Evolutionary conservation across 1,140 invertebrate species (phyloP).

Genomic region (Drosophila seguyi): DNA sequence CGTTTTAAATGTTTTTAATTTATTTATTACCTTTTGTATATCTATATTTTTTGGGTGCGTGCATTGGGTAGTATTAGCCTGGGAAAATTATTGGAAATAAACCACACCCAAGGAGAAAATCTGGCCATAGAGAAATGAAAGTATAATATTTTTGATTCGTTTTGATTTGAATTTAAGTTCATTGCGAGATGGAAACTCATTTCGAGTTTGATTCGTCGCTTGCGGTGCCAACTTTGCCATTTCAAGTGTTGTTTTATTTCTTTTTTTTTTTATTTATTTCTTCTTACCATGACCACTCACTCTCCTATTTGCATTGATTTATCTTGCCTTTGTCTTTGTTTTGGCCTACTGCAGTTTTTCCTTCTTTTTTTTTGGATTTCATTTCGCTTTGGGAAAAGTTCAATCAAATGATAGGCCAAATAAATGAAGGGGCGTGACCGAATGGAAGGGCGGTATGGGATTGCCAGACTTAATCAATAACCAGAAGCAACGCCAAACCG

Average conservation of each 20-base stretch:
- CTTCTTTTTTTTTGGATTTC: conserved; percentile 4
- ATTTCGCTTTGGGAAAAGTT: conserved; percentile 58
- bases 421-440: conserved; percentile 55
- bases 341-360: conserved; percentile 40
- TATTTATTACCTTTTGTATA: conserved; percentile 7
- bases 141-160: conserved; percentile 32
- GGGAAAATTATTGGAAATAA: conserved; percentile 13
- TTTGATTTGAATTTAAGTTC: conserved; percentile 22
- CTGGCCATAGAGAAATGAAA: conserved; percentile 48
- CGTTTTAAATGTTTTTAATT: conserved; percentile 54
- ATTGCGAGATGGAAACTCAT: conserved; percentile 30
- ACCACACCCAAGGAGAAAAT: conserved; percentile 41
- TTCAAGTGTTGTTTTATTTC: conserved; percentile 28
- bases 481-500: conserved; percentile 38
- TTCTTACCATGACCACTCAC: conserved; percentile 16
- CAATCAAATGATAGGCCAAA: conserved; percentile 44
- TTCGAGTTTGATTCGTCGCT: conserved; percentile 41
- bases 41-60: conserved; percentile 2
- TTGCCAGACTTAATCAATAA: conserved; percentile 76
- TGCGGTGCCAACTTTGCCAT: conserved; percentile 63
- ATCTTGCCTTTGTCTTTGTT: conserved; percentile 47
- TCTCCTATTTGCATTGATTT: conserved; percentile 68
- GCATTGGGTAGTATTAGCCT: not conserved
- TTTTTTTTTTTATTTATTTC: too few relatives aligned
- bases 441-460: conserved; percentile 39